Conservation (phyloP, 2,113 vertebrate species). For the Romanogobio albipinnatus region DNA sequence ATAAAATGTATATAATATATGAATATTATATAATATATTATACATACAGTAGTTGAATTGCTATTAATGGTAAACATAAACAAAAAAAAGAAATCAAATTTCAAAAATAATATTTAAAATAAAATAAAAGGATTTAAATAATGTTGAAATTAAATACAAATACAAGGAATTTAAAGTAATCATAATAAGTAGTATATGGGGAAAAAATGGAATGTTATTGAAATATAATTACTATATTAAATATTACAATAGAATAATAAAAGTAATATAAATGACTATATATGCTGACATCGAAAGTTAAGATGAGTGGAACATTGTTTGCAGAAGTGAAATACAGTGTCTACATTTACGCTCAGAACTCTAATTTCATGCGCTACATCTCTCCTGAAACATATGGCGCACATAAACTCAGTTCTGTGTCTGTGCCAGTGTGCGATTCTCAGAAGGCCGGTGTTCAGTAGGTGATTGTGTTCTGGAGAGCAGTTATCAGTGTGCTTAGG, state of each 20-base stretch:
- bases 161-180: not conserved
- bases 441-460: constrained; percentile 69
- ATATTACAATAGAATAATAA: not conserved
- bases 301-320: not conserved
- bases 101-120: not conserved
- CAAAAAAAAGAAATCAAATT: not conserved
- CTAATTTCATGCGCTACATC: not conserved
- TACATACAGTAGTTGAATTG: not conserved
- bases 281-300: not conserved
- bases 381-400: not conserved
- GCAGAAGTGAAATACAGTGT: not conserved
- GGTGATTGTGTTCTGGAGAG: constrained; percentile 70
- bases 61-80: not conserved
- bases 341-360: not conserved
- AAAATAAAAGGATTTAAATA: not conserved
- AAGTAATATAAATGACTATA: not conserved
- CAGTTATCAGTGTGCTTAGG: constrained; percentile 69
- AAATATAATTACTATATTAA: not conserved
- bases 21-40: too few relatives aligned
- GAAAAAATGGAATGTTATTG: not conserved
- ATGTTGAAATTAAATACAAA: not conserved
- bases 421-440: constrained; percentile 61
- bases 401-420: constrained; percentile 23
- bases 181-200: too few relatives aligned
- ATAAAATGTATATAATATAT: too few relatives aligned